Evolutionary conservation across 1,140 invertebrate species (phyloP).

Genomic region (Andrena cerasifolii): DNA sequence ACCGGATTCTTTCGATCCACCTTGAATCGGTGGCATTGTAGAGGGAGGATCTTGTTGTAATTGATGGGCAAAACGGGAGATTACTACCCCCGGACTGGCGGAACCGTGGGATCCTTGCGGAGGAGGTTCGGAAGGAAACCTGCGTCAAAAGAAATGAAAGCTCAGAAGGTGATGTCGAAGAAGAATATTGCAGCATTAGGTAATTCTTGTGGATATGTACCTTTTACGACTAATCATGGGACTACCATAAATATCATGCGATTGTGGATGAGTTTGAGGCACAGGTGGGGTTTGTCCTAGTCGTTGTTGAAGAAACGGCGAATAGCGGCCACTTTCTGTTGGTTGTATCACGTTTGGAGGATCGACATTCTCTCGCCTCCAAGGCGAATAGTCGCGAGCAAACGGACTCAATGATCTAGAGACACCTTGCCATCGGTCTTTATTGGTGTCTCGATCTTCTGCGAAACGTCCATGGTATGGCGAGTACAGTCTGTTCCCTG

Average conservation of each 20-base stretch:
- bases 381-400: conserved; percentile 79
- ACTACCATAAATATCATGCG: conserved; percentile 79
- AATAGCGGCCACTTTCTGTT: conserved; percentile 73
- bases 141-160: conserved; percentile 31
- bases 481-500: conserved; percentile 64
- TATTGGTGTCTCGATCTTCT: conserved; percentile 69
- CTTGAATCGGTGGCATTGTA: conserved; percentile 61
- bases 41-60: conserved; percentile 74
- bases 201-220: conserved; percentile 57
- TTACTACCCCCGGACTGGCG: conserved; percentile 77
- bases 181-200: too few species aligned
- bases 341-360: conserved; percentile 77
- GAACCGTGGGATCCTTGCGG: conserved; percentile 74
- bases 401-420: conserved; percentile 80
- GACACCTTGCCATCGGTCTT: conserved; percentile 74
- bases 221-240: conserved; percentile 80
- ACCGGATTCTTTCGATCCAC: conserved; percentile 76
- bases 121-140: conserved; percentile 79
- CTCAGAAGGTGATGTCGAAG: neutral
- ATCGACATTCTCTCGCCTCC: conserved; percentile 81
- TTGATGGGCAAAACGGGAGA: conserved; percentile 78
- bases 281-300: conserved; percentile 65
- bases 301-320: conserved; percentile 74
- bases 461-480: conserved; percentile 72
- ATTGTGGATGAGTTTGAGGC: conserved; percentile 72